A percentile compares a stretch with the other conserved stretches of the same genome.
Conservation (phyloP, 2,113 vertebrate genomes). For the Bubo scandiacus region DNA sequence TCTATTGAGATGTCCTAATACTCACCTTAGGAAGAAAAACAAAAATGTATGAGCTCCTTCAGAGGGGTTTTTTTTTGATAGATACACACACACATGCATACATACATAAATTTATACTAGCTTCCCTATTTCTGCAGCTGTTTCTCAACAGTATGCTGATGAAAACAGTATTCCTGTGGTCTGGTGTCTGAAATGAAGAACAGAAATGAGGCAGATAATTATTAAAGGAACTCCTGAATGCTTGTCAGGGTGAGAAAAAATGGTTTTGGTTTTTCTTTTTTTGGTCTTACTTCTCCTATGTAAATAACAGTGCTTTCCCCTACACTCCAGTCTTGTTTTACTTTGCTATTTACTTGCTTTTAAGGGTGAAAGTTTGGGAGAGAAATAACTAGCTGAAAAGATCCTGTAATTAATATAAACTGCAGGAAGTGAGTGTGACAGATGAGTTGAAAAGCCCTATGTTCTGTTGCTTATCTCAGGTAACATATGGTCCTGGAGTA, state of each 20-base stretch:
- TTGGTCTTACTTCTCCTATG: not conserved
- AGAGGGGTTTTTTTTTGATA: not conserved
- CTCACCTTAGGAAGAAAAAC: not conserved
- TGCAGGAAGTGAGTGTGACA: conserved; percentile 43
- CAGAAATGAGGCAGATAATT: not conserved
- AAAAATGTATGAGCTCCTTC: not conserved
- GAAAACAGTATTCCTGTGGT: conserved; percentile 21
- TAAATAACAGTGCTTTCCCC: not conserved
- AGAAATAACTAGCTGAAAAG: conserved; percentile 9
- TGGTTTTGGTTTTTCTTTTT: not conserved
- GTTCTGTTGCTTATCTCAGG: conserved; percentile 52
- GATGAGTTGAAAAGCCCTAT: conserved; percentile 21
- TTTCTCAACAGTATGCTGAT: conserved; percentile 43
- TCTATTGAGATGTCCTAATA: not conserved
- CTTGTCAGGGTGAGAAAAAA: not conserved
- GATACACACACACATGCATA: not conserved
- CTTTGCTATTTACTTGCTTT: not conserved
- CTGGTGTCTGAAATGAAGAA: not conserved
- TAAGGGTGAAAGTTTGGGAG: not conserved
- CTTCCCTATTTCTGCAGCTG: conserved; percentile 53
- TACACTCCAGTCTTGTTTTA: not conserved
- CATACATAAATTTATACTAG: not conserved
- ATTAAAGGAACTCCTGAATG: not conserved
- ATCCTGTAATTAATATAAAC: conserved; percentile 59
- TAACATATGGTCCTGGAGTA: conserved; percentile 15